A percentile compares a stretch with the other conserved stretches of the same genome.
Evolutionary conservation across 2,888 invertebrate species (phyloP).

Genomic region (Chrysolina americana): DNA sequence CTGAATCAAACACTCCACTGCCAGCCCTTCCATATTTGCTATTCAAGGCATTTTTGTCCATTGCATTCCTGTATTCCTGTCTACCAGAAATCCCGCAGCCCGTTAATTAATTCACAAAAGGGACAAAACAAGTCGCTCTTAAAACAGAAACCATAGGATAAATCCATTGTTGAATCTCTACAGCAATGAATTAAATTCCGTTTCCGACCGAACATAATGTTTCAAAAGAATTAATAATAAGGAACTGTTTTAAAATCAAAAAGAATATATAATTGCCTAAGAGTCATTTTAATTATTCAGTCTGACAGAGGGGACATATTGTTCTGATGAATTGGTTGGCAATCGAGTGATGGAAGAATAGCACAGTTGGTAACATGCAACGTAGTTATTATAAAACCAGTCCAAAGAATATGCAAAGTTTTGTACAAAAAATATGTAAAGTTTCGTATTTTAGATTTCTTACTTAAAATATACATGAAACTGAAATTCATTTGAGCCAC

Average conservation of each 20-base stretch:
- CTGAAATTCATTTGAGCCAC: no score
- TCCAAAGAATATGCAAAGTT: no score
- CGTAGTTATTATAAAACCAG: neutral
- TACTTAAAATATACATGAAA: no score
- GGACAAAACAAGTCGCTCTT: conserved; percentile 1
- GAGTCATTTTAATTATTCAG: conserved; percentile 43
- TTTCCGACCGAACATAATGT: conserved; percentile 46
- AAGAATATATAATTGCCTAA: conserved; percentile 58
- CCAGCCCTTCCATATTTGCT: no score
- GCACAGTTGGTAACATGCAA: neutral
- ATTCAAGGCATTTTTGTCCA: neutral
- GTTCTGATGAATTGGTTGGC: neutral
- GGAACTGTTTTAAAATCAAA: conserved; percentile 52
- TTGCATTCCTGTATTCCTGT: neutral
- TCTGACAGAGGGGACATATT: conserved; percentile 19
- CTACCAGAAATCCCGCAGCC: neutral
- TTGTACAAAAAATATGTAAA: no score
- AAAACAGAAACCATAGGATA: conserved; percentile 9
- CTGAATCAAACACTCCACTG: no score
- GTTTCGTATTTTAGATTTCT: no score
- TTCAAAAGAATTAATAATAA: conserved; percentile 57
- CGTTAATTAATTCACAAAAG: conserved; percentile 10
- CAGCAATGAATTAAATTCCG: conserved; percentile 37
- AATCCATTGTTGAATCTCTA: conserved; percentile 6
- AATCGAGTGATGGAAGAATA: neutral